A percentile compares a stretch with the other conserved stretches of the same genome.
Evolutionary conservation across 2,888 invertebrate genomes (phyloP).

Genomic region (Cheilosia vernalis): DNA sequence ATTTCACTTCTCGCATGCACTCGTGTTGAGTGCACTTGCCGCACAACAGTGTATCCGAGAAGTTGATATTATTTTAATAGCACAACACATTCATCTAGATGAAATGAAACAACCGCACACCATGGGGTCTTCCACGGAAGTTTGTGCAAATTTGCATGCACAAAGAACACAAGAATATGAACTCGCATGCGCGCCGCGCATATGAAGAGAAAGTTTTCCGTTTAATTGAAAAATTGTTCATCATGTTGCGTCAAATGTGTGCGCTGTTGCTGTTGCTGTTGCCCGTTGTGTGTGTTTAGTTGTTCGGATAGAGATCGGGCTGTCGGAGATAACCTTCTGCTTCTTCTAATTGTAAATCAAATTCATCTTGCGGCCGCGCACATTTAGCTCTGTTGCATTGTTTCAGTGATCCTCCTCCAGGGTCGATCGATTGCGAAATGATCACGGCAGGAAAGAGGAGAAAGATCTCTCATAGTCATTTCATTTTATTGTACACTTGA

Average conservation of each 20-base stretch:
- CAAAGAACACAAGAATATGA: conserved; percentile 57
- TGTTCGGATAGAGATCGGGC: conserved; percentile 22
- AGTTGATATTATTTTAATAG: conserved; percentile 56
- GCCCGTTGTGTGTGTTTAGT: background rate
- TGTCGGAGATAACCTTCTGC: conserved; percentile 56
- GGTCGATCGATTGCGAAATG: conserved; percentile 59
- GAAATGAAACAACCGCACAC: conserved; percentile 36
- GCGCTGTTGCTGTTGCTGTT: background rate
- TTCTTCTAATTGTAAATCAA: conserved; percentile 68
- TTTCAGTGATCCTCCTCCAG: conserved; percentile 38
- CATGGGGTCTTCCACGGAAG: conserved; percentile 62
- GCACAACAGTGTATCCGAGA: conserved; percentile 24
- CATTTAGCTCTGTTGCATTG: conserved; percentile 18
- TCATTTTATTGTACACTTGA: conserved; percentile 27
- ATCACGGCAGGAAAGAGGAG: conserved; percentile 14
- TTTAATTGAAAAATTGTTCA: conserved; percentile 64
- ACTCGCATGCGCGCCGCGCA: conserved; percentile 17
- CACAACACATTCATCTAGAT: conserved; percentile 47
- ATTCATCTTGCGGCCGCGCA: conserved; percentile 41
- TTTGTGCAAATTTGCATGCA: conserved; percentile 61
- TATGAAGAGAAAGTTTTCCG: conserved; percentile 56
- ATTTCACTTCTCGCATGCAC: conserved; percentile 29
- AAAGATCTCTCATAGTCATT: conserved; percentile 43
- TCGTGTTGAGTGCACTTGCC: background rate
- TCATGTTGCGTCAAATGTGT: conserved; percentile 63